phyloP scores from a whole-genome alignment of 2,113 vertebrate species.

The Marcusenius ussheri region DNA sequence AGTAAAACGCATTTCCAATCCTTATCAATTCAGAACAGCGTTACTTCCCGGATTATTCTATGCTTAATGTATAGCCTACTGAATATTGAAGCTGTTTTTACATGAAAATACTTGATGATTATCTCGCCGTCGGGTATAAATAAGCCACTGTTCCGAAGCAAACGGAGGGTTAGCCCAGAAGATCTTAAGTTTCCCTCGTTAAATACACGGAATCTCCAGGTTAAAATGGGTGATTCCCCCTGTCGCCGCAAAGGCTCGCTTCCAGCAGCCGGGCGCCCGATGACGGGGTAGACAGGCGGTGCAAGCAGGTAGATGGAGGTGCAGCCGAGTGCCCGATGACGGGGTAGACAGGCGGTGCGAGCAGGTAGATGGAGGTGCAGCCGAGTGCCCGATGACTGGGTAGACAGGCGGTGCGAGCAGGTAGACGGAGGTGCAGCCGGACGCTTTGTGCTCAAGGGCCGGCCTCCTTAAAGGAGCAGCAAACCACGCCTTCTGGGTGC shows the following conservation, averaged over 20 bases:
- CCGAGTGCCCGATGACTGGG: conserved; percentile 16
- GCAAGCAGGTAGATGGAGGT: conserved; percentile 11
- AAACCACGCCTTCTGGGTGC: background rate
- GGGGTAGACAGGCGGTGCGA: background rate
- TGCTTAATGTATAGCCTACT: background rate
- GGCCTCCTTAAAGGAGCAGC: conserved; percentile 29
- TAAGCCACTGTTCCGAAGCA: background rate
- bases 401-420: background rate
- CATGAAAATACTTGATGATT: background rate
- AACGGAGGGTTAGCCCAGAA: background rate
- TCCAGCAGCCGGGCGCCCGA: conserved; percentile 16
- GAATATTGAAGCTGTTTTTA: background rate
- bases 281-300: background rate
- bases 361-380: background rate
- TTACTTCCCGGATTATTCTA: background rate
- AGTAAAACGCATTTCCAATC: background rate
- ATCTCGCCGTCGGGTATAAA: background rate
- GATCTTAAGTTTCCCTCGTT: background rate
- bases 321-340: conserved; percentile 8
- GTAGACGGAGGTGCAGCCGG: conserved; percentile 17
- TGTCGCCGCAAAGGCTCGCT: background rate
- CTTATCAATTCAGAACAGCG: background rate
- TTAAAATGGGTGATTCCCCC: conserved; percentile 8
- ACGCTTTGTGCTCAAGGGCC: background rate
- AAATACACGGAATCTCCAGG: background rate